Percentiles rank a stretch among this genome's conserved stretches.
These are phyloP conservation scores for Tribolium madens DNA, from an alignment of 1,140 invertebrate genomes.

Conservation along the genomic window DNA sequence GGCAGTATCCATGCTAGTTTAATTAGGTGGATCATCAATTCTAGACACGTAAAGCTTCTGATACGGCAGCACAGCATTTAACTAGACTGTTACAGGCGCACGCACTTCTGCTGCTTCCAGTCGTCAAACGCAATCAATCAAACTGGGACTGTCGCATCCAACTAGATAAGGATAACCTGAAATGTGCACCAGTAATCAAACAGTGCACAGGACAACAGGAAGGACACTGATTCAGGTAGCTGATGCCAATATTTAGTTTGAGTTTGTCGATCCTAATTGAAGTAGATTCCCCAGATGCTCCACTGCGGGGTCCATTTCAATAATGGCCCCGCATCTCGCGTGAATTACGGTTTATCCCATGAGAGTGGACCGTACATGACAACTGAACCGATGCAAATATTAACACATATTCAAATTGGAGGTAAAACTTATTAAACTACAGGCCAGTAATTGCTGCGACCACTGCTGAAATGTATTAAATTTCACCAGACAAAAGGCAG, in stretches of 20 bases:
- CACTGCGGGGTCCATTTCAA: constrained; percentile 49
- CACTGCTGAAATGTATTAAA: background rate
- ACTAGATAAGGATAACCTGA: background rate
- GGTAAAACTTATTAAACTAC: constrained; percentile 1
- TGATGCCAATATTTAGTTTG: constrained; percentile 36
- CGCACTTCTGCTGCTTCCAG: constrained; percentile 5
- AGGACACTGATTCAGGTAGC: background rate
- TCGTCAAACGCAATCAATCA: constrained; percentile 30
- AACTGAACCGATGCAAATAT: constrained; percentile 29
- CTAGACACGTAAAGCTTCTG: constrained; percentile 47
- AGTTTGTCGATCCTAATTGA: constrained; percentile 53
- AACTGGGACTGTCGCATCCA: too few species aligned
- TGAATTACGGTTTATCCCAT: constrained; percentile 6
- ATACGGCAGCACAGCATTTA: constrained; percentile 29
- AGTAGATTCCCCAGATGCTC: constrained; percentile 53
- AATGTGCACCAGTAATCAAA: background rate
- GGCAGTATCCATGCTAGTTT: constrained; percentile 45
- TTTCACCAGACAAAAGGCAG: background rate
- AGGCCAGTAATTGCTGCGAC: background rate
- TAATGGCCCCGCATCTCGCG: constrained; percentile 45
- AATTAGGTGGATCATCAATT: constrained; percentile 52
- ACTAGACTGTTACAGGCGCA: constrained; percentile 35
- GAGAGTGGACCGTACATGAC: constrained; percentile 12
- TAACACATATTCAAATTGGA: constrained; percentile 33
- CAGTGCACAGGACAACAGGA: background rate